These are phyloP conservation scores for Artemisiospiza belli DNA, from an alignment of 2,113 vertebrate species.

Conservation along the genomic window DNA sequence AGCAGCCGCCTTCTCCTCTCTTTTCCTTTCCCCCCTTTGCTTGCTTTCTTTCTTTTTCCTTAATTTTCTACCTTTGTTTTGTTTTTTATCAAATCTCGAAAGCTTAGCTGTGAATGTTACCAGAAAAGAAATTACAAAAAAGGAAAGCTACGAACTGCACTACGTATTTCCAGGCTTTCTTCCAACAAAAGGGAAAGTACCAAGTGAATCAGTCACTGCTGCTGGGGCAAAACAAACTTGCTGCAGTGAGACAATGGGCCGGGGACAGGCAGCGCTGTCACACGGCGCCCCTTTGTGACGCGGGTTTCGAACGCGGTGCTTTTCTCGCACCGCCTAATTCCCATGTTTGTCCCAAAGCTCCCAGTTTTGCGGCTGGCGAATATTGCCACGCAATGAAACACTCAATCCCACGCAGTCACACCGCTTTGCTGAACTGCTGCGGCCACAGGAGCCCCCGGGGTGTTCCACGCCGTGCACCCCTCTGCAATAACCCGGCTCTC, in stretches of 20 bases:
- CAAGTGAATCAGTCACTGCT: background rate
- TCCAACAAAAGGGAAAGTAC: constrained; percentile 1
- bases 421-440: background rate
- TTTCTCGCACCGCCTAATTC: background rate
- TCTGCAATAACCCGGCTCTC: background rate
- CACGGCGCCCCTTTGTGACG: background rate
- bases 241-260: background rate
- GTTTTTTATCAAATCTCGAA: background rate
- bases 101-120: background rate
- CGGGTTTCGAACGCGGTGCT: rapidly evolving
- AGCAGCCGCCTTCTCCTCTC: rapidly evolving
- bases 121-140: too few species aligned
- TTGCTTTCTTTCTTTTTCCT: rapidly evolving
- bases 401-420: background rate
- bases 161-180: background rate
- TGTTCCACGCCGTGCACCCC: rapidly evolving
- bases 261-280: background rate
- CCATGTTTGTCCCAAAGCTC: background rate
- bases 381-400: background rate
- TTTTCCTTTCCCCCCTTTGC: rapidly evolving
- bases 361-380: background rate
- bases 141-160: background rate
- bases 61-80: background rate
- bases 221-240: background rate
- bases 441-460: background rate